A percentile compares a stretch with the other conserved stretches of the same genome.
These are phyloP conservation scores for Mylabris sibirica DNA, from an alignment of 2,888 invertebrate genomes.

Conservation along the genomic window DNA sequence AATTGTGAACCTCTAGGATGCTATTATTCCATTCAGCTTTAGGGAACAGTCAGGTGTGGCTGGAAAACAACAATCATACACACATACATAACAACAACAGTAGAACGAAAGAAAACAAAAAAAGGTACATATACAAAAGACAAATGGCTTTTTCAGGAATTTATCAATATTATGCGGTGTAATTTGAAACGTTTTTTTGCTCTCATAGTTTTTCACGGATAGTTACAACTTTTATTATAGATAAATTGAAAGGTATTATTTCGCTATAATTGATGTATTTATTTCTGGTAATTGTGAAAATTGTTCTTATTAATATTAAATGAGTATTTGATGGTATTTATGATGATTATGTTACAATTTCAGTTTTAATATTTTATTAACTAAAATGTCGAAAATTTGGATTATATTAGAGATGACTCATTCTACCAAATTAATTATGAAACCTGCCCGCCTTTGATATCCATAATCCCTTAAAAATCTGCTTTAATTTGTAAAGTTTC, in stretches of 20 bases:
- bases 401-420: neutral
- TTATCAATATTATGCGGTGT: constrained; percentile 1
- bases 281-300: neutral
- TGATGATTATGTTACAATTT: neutral
- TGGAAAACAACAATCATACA: constrained; percentile 1
- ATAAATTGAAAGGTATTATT: neutral
- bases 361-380: neutral
- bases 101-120: neutral
- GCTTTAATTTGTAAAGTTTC: neutral
- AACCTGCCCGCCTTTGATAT: neutral
- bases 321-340: neutral
- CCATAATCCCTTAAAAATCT: constrained; percentile 2
- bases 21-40: constrained; percentile 8
- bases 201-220: neutral
- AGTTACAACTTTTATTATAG: neutral
- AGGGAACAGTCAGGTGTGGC: constrained; percentile 8
- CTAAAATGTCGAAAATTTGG: neutral
- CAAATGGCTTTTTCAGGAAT: neutral
- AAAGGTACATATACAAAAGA: neutral
- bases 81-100: neutral
- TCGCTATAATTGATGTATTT: neutral
- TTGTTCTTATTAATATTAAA: neutral
- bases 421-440: constrained; percentile 3
- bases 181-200: neutral
- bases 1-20: constrained; percentile 1